Evolutionary conservation across 1,140 invertebrate species (phyloP), one percentile per base, ranked within the genome.

Genomic region (Agraylea sexmaculata): DNA sequence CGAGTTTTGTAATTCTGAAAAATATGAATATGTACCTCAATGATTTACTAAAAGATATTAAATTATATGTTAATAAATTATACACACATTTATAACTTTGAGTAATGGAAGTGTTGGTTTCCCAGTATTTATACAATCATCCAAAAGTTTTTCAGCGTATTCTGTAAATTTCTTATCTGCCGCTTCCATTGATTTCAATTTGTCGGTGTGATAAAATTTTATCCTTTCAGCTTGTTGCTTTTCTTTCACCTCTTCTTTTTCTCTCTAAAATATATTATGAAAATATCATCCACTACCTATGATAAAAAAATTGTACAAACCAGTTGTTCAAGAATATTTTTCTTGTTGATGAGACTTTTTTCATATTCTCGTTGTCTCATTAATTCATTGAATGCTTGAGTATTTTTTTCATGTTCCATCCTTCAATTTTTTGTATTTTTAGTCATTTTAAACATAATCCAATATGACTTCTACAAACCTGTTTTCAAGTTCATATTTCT

Each of bases 141-240:
- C 35, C 13, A 62, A 27, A 15, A 66, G 52, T 17, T 44, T 40
- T 21, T 28, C 46, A 4, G 52, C 61, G 47, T 56, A 54, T 12
- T 46, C 44, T 23, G 65, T 51, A 47, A 60, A 48, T 33, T 53
- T 50, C 40, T 54, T 50, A 51, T 67, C 60, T 0, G 55, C 58
- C n/a, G 41, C 55, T 4, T 62, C 53, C 42, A 62, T 45, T 33
- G 58, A 53, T 22, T 33, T 15, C 47, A 55, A 50, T 5, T 56
- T 57, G 32, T 54, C 49, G 35, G 51, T 53, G 15, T 57, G 57
- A 51, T 62, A 63, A 53, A 62, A 66, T 43, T 58, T 40, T 3
- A 55, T 53, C 18, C 42, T 48, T 16, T 62, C 64, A 0, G 53
- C 57, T 0, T 43, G 47, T 47, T 56, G 53, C 8, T 43, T 40